phyloP scores from a whole-genome alignment of 2,888 invertebrate genomes.

The Nysson spinosus region DNA sequence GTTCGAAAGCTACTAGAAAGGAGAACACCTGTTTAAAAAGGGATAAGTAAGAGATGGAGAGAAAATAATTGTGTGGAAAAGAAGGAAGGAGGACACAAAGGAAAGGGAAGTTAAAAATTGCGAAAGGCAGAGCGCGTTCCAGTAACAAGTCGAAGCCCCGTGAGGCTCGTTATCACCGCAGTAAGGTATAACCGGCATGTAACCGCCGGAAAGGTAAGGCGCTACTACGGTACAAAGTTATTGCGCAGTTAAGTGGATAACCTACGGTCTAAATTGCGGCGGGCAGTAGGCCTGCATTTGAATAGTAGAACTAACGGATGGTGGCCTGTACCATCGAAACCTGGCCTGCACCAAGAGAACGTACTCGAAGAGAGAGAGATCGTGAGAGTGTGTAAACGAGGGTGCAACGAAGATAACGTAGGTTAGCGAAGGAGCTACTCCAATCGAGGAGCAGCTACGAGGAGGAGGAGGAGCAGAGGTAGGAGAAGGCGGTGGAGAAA shows the following conservation, averaged over 20 bases:
- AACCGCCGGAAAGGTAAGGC: conserved; percentile 36
- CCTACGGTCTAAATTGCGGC: conserved; percentile 61
- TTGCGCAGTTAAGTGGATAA: conserved; percentile 59
- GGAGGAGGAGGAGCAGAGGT: conserved; percentile 41
- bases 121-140: conserved; percentile 12
- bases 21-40: too few relatives aligned
- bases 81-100: not conserved
- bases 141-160: conserved; percentile 15
- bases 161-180: conserved; percentile 35
- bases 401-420: conserved; percentile 24
- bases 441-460: conserved; percentile 51
- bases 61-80: not conserved
- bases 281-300: conserved; percentile 36
- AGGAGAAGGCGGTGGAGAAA: conserved; percentile 52
- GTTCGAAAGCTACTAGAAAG: too few relatives aligned
- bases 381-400: not conserved
- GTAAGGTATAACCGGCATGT: conserved; percentile 7
- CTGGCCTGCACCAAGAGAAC: conserved; percentile 12
- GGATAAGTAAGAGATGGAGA: not conserved
- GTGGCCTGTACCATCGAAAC: conserved; percentile 41
- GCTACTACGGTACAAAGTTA: conserved; percentile 35
- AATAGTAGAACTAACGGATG: conserved; percentile 36
- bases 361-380: conserved; percentile 25
- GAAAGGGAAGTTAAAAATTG: not conserved
- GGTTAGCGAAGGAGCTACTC: conserved; percentile 36